Percentiles rank a stretch among this genome's conserved stretches.
Evolutionary conservation across 2,113 vertebrate genomes (phyloP).

Genomic region (Macquaria ambigua): DNA sequence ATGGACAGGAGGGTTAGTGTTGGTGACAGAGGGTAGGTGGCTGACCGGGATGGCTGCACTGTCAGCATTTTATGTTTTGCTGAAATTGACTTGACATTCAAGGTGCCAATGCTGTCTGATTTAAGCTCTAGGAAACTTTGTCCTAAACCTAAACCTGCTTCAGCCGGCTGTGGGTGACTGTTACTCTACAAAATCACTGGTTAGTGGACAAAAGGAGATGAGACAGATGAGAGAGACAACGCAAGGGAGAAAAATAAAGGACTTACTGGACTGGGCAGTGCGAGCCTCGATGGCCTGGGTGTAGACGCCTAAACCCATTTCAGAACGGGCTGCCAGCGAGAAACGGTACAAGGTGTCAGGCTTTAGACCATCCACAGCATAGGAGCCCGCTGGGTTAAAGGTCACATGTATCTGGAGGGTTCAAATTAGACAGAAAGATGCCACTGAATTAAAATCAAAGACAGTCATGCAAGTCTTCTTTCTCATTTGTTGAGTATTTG

Average conservation of each 20-base stretch:
- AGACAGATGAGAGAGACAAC: slow-evolving; percentile 45
- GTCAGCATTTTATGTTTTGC: slow-evolving; percentile 60
- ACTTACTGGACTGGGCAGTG: slow-evolving; percentile 97
- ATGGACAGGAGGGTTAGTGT: slow-evolving; percentile 76
- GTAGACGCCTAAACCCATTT: slow-evolving; percentile 93
- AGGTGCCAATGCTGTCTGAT: slow-evolving; percentile 46
- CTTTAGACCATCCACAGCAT: slow-evolving; percentile 91
- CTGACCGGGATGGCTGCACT: slow-evolving; percentile 52
- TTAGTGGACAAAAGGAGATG: slow-evolving; percentile 64
- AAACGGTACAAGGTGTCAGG: slow-evolving; percentile 92
- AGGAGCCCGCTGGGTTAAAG: slow-evolving; percentile 90
- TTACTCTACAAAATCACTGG: slow-evolving; percentile 14
- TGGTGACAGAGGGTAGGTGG: slow-evolving; percentile 62
- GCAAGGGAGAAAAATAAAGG: background rate
- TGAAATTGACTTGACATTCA: slow-evolving; percentile 69
- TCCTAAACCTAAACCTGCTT: slow-evolving; percentile 46
- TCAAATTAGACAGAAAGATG: slow-evolving; percentile 5
- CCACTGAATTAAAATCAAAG: slow-evolving; percentile 7
- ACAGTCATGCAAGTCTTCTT: background rate
- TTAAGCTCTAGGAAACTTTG: slow-evolving; percentile 45
- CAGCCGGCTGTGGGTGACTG: slow-evolving; percentile 21
- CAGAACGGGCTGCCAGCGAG: slow-evolving; percentile 92
- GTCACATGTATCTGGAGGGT: slow-evolving; percentile 87
- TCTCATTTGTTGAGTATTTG: background rate
- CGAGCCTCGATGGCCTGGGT: slow-evolving; percentile 90